Base-by-base conservation (phyloP, 1,140 invertebrate genomes). In the Drosophila orena region DNA sequence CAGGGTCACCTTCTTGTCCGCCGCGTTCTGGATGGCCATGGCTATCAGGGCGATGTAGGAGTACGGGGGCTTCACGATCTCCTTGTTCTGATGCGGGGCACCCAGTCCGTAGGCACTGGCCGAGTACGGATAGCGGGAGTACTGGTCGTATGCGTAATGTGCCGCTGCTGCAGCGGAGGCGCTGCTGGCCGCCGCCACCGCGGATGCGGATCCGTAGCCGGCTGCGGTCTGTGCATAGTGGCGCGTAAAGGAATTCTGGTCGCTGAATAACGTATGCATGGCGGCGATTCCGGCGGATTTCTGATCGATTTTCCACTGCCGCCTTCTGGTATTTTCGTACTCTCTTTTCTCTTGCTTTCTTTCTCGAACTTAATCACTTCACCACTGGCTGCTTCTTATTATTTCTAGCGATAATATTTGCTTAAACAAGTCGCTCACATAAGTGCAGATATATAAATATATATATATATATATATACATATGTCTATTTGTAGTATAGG, bases 1-100 rank as follows among this genome's bases (percentile, higher is more conserved):
- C 0, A 99, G 93, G 0, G 99, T 99, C 53, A 99, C 96, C 86
- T 97, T 97, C 88, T 98, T 97, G 56, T 98, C 97, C 0, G 97
- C 96, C 0, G 97, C 95, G 88, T 97, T 97, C 90, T 98, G 97
- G 38, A 99, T 99, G 14, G 98, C 98, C 98, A 99, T 99, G 0
- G 98, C 97, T 38, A 99, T 99, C 14, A 99, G 94, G 0, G 99
- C 98, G 42, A 99, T 99, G 93, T 99, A 99, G 0, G 97, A 98
- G 91, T 99, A 99, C 0, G 98, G 98, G 0, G 99, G 98, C 91
- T 99, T 99, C 12, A 99, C 96, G 95, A 97, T 97, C 77, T 97
- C 96, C 91, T 97, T 97, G 68, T 96, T 96, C 83, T 97, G 96
- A 68, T 96, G 95, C 86, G 95, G 94, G 10, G 95, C 94, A 1